Evolutionary conservation across 1,140 invertebrate genomes (phyloP).

Genomic region (Caerostris darwini): DNA sequence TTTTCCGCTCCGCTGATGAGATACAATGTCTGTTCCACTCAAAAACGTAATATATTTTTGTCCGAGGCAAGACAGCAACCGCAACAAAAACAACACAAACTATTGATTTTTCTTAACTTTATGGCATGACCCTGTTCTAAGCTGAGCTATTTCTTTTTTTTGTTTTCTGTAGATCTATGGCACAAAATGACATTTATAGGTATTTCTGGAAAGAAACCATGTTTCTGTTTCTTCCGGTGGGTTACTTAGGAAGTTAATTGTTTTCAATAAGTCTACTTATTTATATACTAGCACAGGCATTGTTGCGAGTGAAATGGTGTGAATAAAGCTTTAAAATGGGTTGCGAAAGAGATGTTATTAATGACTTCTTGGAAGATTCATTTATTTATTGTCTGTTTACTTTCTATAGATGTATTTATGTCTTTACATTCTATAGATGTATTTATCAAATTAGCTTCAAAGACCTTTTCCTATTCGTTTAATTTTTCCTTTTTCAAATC

Average conservation of each 20-base stretch:
- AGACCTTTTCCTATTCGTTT: too few relatives aligned
- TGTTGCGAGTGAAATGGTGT: not conserved
- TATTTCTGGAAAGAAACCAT: not conserved
- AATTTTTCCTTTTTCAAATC: too few relatives aligned
- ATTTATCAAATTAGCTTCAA: too few relatives aligned
- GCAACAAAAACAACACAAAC: too few relatives aligned
- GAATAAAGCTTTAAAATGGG: not conserved
- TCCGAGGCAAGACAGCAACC: not conserved
- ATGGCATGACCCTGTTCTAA: not conserved
- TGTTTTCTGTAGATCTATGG: not conserved
- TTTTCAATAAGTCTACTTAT: not conserved
- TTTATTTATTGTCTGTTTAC: too few relatives aligned
- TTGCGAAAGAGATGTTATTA: not conserved
- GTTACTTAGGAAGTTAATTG: not conserved
- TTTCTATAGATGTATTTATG: too few relatives aligned
- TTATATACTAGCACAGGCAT: not conserved
- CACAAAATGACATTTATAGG: not conserved
- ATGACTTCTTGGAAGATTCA: too few relatives aligned
- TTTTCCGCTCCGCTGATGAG: slow-evolving; percentile 13
- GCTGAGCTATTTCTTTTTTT: not conserved
- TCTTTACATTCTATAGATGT: too few relatives aligned
- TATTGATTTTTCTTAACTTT: slow-evolving; percentile 25
- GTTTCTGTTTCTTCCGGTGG: not conserved
- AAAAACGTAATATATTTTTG: slow-evolving; percentile 22
- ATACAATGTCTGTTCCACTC: slow-evolving; percentile 15